Evolutionary conservation across 2,113 vertebrate species (phyloP).

Genomic region (Nipponia nippon): DNA sequence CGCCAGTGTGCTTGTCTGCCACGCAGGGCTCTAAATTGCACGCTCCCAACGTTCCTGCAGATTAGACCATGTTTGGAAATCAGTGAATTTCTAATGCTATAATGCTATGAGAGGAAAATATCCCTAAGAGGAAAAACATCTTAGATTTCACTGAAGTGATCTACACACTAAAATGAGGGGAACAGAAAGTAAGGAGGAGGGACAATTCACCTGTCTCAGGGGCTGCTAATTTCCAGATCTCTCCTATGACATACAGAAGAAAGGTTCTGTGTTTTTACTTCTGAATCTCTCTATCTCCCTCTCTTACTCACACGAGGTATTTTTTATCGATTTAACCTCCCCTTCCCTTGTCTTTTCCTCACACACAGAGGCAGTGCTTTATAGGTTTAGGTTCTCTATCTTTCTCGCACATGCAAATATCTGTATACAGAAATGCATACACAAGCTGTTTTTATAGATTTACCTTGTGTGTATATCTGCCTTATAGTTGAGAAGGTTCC

Average conservation of each 20-base stretch:
- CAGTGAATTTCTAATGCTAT: neutral
- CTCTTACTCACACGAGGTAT: neutral
- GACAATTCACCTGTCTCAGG: too few relatives aligned
- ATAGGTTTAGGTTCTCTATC: neutral
- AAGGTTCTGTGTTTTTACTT: neutral
- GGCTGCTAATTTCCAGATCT: neutral
- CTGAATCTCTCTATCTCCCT: neutral
- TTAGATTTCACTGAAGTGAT: neutral
- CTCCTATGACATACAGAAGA: neutral
- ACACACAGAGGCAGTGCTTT: neutral
- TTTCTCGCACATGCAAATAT: neutral
- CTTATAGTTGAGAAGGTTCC: neutral
- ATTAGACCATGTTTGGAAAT: neutral
- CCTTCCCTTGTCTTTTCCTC: neutral
- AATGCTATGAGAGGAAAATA: neutral
- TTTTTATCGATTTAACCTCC: neutral
- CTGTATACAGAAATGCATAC: neutral
- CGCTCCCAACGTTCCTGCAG: accelerated
- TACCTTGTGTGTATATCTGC: neutral
- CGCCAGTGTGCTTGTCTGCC: neutral
- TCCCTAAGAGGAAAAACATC: neutral
- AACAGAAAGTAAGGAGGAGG: neutral
- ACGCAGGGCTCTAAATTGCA: neutral
- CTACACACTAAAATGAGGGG: neutral
- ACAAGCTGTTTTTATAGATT: neutral